Evolutionary conservation across 2,797 vertebrate genomes (phyloP), one percentile per base, ranked within the genome.

Genomic region (Phyllotis vaccarum): DNA sequence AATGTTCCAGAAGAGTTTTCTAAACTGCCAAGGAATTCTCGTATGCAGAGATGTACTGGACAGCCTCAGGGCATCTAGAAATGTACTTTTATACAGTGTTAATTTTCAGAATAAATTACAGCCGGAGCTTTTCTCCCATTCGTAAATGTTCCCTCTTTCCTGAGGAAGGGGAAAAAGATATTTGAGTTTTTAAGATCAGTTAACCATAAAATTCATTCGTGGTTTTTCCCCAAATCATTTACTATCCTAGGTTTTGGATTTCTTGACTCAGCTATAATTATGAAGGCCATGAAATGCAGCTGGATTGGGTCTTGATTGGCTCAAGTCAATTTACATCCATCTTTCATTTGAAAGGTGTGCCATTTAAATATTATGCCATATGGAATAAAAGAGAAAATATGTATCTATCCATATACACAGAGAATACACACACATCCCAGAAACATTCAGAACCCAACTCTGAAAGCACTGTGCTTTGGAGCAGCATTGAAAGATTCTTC

Each of bases 221-320:
- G 49, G 66, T 72, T 86, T 94, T 79, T 40, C 58, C 58, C 56
- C 27, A 94, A 95, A 70, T 93, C 40, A 89, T 34, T 87, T 62
- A 88, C 81, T 94, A 72, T 95, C 93, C 60, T 93, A 89, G 62
- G 79, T 72, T 91, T 86, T 86, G 37, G 90, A 86, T 93, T 87
- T 83, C 91, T 95, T 91, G 86, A 17, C 62, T 94, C 40, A 94
- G 54, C 89, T 93, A 95, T 66, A 95, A 75, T 90, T 90, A 75
- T 76, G 54, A 62, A 92, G n/a, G 40, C 86, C 83, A 66, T 46
- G 31, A 93, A 88, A 91, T 79, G 6, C 46, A 93, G 9, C 64
- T 76, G 19, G 58, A 94, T 14, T 75, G 92, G 86, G 43, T 75
- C 79, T 91, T 92, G 74, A 85, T 72, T 13, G 31, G 64, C 92